Base-by-base conservation (phyloP, 1,140 invertebrate species). In the Euglossa dilemma region DNA sequence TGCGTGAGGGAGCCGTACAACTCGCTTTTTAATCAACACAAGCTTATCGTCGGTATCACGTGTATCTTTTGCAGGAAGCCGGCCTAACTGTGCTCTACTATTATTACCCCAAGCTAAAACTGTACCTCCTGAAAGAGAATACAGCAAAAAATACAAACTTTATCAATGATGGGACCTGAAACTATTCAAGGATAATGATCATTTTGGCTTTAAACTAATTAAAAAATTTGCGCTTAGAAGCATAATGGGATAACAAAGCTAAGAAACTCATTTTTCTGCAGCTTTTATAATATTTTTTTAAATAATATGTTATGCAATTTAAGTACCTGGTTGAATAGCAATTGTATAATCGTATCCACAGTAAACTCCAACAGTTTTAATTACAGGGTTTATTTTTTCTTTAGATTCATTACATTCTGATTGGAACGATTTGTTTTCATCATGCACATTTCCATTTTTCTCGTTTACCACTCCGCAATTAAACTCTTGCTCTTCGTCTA, bases 321-420 rank as follows among this genome's bases (percentile, higher is more conserved):
- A 54, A 25, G 80, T 87, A 95, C 94, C 93, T 96, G 92, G 95
- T 95, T 88, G 97, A 96, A 97, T 93, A 3, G 96, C 96, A 83
- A 97, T 93, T n/a, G 96, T 97, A 89, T 96, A 97, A 91, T 97
- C 96, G 75, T 95, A 95, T 43, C 97, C 97, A 91, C 96, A 97
- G 56, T 93, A 94, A 76, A 97, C 93, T 86, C 95, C 93, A 47
- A 94, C 90, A 56, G 93, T 87, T 81, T 93, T 94, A 47, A 94
- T 91, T 25, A 92, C 59, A 83, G 90, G 85, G 43, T 92, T 92
- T 47, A 94, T 87, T 74, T 92, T 90, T 50, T 90, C 86, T 73
- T 94, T 94, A 23, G 66, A 28, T 43, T 83, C 75, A 14, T 52
- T 61, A 11, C 20, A 81, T n/a, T 80, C 87, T 12, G 36, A 61